A percentile compares a stretch with the other conserved stretches of the same genome.
phyloP scores from a whole-genome alignment of 2,888 invertebrate genomes.

The Gnatocerus cornutus region DNA sequence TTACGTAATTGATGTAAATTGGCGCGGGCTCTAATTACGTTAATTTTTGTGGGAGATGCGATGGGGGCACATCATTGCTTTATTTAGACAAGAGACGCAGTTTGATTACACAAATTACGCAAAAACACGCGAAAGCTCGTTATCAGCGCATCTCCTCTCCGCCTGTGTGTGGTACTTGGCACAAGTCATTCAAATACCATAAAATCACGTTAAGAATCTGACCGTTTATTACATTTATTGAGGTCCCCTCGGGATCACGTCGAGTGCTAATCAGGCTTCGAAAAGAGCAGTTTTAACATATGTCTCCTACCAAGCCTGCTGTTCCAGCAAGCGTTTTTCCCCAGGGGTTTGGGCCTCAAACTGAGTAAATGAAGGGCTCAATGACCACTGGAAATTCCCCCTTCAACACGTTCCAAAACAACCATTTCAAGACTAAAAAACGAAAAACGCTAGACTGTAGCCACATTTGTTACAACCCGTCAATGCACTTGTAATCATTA shows the following conservation, averaged over 20 bases:
- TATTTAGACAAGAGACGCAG: conserved; percentile 23
- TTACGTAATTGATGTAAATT: conserved; percentile 49
- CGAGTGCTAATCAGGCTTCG: conserved; percentile 49
- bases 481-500: neutral
- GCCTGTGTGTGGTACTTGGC: neutral
- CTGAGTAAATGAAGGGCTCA: conserved; percentile 37
- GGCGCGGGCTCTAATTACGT: conserved; percentile 37
- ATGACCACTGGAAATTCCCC: conserved; percentile 20
- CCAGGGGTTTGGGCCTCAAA: conserved; percentile 35
- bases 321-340: conserved; percentile 39
- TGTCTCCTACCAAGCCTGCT: conserved; percentile 45
- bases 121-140: neutral
- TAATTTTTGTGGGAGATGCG: conserved; percentile 47
- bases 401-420: neutral
- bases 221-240: conserved; percentile 44
- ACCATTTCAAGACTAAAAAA: conserved; percentile 1
- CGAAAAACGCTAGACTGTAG: too few species aligned
- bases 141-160: too few species aligned
- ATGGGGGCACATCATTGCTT: conserved; percentile 21
- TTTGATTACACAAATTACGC: neutral
- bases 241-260: conserved; percentile 44
- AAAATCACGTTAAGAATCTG: conserved; percentile 14
- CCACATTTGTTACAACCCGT: neutral
- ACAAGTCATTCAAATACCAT: neutral
- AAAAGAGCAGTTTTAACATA: conserved; percentile 51